Base-by-base conservation (phyloP, 2,888 invertebrate genomes). In the Himalopsyche anomala region DNA sequence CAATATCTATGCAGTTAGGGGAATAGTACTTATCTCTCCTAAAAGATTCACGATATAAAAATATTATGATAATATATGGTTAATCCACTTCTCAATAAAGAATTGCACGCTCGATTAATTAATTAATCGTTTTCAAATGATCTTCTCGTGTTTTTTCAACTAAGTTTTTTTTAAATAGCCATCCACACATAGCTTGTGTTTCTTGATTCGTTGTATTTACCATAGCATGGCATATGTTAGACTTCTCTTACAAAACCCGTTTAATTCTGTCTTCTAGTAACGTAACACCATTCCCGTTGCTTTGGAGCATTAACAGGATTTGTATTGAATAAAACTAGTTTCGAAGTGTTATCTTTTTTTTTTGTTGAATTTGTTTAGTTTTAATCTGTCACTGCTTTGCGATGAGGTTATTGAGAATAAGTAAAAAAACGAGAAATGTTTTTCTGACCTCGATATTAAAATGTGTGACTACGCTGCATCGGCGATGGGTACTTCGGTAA, bases 251-350 rank as follows among this genome's bases (percentile, higher is more conserved):
- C n/a, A 40, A 45, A 85, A 85, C 85, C 79, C 74, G 85, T 85
- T 85, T 82, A 56, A 85, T 85, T 85, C 40, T 82, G 84, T 84
- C 84, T 82, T 55, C 56, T 84, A 12, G 86, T 86, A 84, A 84
- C 86, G 82, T 86, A 86, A 86, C 86, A 82, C 84, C 86, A 82
- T 86, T 86, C 86, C 86, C 86, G 86, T 86, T 86, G 86, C 80
- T 84, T 86, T 84, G 55, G 79, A 83, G 80, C 81, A 45, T 84
- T 80, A 84, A 82, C 85, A 85, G 85, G 85, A 85, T 85, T 82
- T 74, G 28, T 54, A 85, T 56, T 79, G 82, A 85, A 85, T 85
- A 82, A 85, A 85, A 85, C 85, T 74, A 51, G 82, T 84, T 84
- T 84, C 69, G 45, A 80, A 51, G 74, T 74, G 74, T 74, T 74